phyloP scores from a whole-genome alignment of 2,797 vertebrate species.

The Hydrophis major region DNA sequence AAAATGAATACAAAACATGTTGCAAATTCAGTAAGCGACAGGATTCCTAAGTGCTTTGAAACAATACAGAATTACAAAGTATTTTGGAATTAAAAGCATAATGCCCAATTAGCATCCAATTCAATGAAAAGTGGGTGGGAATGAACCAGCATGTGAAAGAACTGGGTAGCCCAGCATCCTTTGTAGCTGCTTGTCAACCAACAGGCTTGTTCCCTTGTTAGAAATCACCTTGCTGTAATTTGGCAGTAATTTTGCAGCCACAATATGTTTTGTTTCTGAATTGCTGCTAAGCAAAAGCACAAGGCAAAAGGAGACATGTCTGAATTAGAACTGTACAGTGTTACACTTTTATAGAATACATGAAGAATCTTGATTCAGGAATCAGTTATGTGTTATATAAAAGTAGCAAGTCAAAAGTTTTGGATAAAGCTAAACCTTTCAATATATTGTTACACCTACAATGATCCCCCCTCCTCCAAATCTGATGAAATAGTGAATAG shows the following conservation, averaged over 20 bases:
- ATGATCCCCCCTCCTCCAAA: neutral
- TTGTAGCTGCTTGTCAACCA: conserved; percentile 54
- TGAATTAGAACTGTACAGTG: conserved; percentile 9
- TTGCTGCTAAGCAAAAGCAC: conserved; percentile 26
- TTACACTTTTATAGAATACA: neutral
- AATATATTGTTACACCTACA: neutral
- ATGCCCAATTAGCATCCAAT: conserved; percentile 73
- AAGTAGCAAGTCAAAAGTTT: neutral
- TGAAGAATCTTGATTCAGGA: neutral
- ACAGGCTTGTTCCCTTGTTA: conserved; percentile 42
- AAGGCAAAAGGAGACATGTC: conserved; percentile 42
- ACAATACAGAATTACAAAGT: conserved; percentile 70
- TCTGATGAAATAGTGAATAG: neutral
- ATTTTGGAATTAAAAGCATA: conserved; percentile 67
- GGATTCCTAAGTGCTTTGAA: conserved; percentile 64
- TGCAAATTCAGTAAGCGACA: conserved; percentile 61
- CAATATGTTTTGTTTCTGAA: conserved; percentile 22
- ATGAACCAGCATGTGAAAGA: conserved; percentile 49
- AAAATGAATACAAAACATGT: conserved; percentile 55
- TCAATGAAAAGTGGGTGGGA: conserved; percentile 64
- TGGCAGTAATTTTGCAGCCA: conserved; percentile 40
- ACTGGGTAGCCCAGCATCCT: conserved; percentile 56
- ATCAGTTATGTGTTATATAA: neutral
- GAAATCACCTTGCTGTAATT: conserved; percentile 57
- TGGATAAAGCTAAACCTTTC: neutral